These are phyloP conservation scores for Miniopterus natalensis DNA, from an alignment of 2,113 vertebrate genomes.

Conservation along the genomic window DNA sequence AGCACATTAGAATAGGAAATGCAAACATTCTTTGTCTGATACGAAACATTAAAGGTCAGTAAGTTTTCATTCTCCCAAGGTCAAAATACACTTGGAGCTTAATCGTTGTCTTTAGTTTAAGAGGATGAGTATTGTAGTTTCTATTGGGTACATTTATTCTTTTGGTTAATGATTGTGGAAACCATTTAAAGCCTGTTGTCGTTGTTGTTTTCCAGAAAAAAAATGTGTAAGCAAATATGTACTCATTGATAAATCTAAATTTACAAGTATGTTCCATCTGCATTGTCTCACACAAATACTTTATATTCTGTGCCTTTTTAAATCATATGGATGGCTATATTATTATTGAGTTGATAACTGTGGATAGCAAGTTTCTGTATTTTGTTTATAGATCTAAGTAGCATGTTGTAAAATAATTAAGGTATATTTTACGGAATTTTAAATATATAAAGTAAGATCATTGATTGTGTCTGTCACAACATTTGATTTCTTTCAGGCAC, in stretches of 20 bases:
- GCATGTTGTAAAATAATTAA: slow-evolving; percentile 71
- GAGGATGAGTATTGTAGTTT: background rate
- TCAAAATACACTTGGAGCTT: background rate
- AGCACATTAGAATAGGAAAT: slow-evolving; percentile 35
- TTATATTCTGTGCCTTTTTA: slow-evolving; percentile 62
- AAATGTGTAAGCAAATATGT: background rate
- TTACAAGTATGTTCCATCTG: background rate
- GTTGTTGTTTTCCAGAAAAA: background rate
- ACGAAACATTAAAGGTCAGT: background rate
- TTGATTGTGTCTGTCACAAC: slow-evolving; percentile 67
- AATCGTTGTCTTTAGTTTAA: background rate
- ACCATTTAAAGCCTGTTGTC: background rate
- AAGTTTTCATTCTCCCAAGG: background rate
- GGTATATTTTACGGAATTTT: slow-evolving; percentile 40
- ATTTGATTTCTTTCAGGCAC: slow-evolving; percentile 89
- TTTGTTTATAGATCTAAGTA: slow-evolving; percentile 76
- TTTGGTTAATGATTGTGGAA: background rate
- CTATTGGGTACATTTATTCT: background rate
- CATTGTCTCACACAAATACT: background rate
- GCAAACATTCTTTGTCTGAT: background rate
- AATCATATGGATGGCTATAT: slow-evolving; percentile 22
- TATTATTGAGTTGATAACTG: slow-evolving; percentile 67
- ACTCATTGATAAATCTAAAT: background rate
- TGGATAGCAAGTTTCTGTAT: slow-evolving; percentile 73
- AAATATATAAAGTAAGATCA: slow-evolving; percentile 52